Percentiles rank a stretch among this genome's conserved stretches.
Evolutionary conservation across 2,113 vertebrate species (phyloP).

Genomic region (Beaufortia kweichowensis): DNA sequence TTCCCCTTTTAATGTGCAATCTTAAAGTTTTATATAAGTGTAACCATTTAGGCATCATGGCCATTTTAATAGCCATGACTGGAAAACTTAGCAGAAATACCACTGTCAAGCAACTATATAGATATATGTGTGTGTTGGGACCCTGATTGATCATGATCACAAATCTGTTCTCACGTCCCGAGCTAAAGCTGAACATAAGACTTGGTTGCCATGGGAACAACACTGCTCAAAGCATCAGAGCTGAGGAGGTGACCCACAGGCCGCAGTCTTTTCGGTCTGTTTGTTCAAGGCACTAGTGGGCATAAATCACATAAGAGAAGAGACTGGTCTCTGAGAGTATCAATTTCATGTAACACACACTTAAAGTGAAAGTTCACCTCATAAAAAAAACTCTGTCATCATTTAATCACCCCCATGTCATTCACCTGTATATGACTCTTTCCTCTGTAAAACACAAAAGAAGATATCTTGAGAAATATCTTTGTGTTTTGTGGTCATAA

Average conservation of each 20-base stretch:
- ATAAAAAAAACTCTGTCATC: too few relatives aligned
- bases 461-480: too few relatives aligned
- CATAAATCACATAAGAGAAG: conserved; percentile 67
- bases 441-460: too few relatives aligned
- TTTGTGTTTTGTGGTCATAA: too few relatives aligned
- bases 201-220: conserved; percentile 38
- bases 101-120: not conserved
- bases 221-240: conserved; percentile 63
- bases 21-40: conserved; percentile 20
- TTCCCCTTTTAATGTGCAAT: not conserved
- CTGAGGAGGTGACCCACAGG: conserved; percentile 52
- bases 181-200: not conserved
- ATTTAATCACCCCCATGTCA: too few relatives aligned
- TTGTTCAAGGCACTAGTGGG: conserved; percentile 67
- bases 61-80: not conserved
- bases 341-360: too few relatives aligned
- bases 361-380: too few relatives aligned
- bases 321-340: conserved; percentile 53
- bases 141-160: conserved; percentile 12
- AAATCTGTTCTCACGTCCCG: conserved; percentile 21
- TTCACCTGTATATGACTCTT: too few relatives aligned
- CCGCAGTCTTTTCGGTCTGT: conserved; percentile 64
- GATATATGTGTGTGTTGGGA: not conserved
- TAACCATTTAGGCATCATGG: not conserved
- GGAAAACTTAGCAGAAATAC: not conserved